Percentiles rank a stretch among this genome's conserved stretches.
These are phyloP conservation scores for Sinonovacula constricta DNA, from an alignment of 1,140 invertebrate species.

Conservation along the genomic window DNA sequence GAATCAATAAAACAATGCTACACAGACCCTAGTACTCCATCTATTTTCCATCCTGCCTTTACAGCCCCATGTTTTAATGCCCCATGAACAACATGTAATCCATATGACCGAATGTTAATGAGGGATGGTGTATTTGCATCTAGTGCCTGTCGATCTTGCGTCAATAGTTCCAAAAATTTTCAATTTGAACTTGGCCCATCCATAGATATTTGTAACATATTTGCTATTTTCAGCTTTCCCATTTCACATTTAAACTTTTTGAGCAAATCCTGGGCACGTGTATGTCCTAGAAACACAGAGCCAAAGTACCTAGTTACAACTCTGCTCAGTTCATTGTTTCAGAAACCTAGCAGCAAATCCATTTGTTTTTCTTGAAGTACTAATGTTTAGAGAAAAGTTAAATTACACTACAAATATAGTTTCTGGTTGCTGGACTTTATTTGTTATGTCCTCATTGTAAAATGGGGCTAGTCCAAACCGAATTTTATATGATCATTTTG, in stretches of 20 bases:
- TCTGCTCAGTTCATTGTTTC: constrained; percentile 41
- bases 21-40: constrained; percentile 24
- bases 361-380: constrained; percentile 54
- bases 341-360: constrained; percentile 55
- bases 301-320: constrained; percentile 49
- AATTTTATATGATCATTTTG: constrained; percentile 34
- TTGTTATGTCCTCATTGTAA: constrained; percentile 6
- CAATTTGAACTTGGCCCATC: constrained; percentile 59
- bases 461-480: constrained; percentile 35
- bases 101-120: constrained; percentile 32
- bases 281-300: constrained; percentile 52
- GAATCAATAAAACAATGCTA: constrained; percentile 71
- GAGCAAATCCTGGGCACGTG: constrained; percentile 53
- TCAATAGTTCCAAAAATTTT: constrained; percentile 57
- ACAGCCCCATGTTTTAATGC: constrained; percentile 32
- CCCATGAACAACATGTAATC: constrained; percentile 42
- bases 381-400: constrained; percentile 54
- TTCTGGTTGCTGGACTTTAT: constrained; percentile 19
- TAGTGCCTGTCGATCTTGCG: constrained; percentile 20
- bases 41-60: constrained; percentile 37
- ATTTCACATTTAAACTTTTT: constrained; percentile 35
- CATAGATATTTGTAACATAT: constrained; percentile 56
- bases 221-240: constrained; percentile 19
- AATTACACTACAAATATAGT: constrained; percentile 52
- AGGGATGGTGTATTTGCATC: constrained; percentile 33